Evolutionary conservation across 1,140 invertebrate genomes (phyloP).

Genomic region (Paracyclopina nana): DNA sequence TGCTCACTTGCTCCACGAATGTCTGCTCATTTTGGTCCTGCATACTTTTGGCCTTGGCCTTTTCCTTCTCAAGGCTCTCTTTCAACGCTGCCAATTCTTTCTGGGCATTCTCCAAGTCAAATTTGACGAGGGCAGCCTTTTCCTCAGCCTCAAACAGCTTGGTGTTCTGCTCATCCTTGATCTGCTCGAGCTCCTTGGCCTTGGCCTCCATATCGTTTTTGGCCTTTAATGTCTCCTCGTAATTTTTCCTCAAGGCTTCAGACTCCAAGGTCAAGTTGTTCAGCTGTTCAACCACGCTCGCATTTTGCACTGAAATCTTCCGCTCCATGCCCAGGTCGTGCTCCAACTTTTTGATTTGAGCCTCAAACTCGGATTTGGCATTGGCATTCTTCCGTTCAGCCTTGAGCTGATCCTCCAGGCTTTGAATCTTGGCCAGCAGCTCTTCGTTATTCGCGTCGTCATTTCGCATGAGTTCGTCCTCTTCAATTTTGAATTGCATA

Average conservation of each 20-base stretch:
- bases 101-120: neutral
- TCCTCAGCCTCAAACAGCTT: conserved; percentile 13
- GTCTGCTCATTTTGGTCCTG: too few relatives aligned
- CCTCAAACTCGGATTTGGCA: neutral
- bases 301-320: too few relatives aligned
- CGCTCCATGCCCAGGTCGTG: neutral
- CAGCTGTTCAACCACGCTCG: too few relatives aligned
- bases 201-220: neutral
- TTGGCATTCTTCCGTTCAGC: neutral
- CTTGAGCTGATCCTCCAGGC: neutral
- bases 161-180: neutral
- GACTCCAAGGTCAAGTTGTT: neutral
- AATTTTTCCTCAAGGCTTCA: neutral
- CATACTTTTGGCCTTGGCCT: too few relatives aligned
- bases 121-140: neutral
- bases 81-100: neutral
- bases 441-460: neutral
- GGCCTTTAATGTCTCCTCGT: too few relatives aligned
- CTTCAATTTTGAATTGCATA: conserved; percentile 10
- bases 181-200: neutral
- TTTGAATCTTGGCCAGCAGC: neutral
- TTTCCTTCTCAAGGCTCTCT: neutral
- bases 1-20: neutral
- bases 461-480: neutral
- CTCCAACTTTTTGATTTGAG: neutral